Base-by-base conservation (phyloP, 2,797 vertebrate species). In the Hippoglossus hippoglossus region DNA sequence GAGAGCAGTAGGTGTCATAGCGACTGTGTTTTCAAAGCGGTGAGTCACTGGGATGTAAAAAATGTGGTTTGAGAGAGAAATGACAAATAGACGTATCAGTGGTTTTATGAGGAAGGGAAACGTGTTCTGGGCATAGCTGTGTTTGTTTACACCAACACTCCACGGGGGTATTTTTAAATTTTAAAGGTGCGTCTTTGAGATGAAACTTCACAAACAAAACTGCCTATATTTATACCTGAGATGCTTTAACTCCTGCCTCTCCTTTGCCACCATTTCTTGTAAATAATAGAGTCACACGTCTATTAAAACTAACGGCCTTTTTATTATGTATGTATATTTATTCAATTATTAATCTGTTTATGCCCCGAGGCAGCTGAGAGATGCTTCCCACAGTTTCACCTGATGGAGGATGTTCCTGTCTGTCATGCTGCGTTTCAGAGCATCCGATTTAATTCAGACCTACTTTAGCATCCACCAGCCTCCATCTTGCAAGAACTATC, bases 381-480 rank as follows among this genome's bases (percentile, higher is more conserved):
- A 89, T 55, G 56, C 73, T 82, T 70, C 58, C 47, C 76, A 71
- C 77, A 55, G 66, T 75, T 82, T 67, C 31, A 75, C 71, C 82
- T 72, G 60, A 83, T 41, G 56, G 58, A 72, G 78, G 68, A 62
- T 41, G 68, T 63, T 81, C 80, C 67, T n/a, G 79, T 83, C 77
- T 84, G 83, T 79, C 82, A 79, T 69, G 50, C 36, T 7, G 19
- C 63, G 63, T 82, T 74, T 84, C 62, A 73, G 57, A 59, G 63
- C 36, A 0, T 82, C 70, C 78, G 86, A 84, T 89, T 90, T 86
- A 82, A 89, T 86, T 89, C 77, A 84, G 60, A 60, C 64, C 77
- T 84, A 68, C 73, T 89, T 89, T 77, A 74, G 67, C 80, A 75
- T 79, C 63, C 71, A 67, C 62, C 81, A 75, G 60, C 83, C 75